Evolutionary conservation across 2,113 vertebrate genomes (phyloP).

Genomic region (Anolis carolinensis): DNA sequence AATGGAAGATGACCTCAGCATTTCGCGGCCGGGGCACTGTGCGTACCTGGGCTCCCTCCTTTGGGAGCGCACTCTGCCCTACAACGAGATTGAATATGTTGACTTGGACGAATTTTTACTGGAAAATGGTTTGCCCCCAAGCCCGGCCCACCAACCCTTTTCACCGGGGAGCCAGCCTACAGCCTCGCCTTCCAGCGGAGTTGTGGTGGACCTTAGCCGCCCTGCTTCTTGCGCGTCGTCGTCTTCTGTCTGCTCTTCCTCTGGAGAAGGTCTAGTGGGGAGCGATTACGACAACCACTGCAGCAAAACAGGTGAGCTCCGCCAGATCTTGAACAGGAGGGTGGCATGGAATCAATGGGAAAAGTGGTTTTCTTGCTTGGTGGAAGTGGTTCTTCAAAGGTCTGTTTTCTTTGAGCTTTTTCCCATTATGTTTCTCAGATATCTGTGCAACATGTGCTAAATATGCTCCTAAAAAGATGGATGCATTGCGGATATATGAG

Average conservation of each 20-base stretch:
- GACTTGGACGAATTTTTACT: constrained; percentile 76
- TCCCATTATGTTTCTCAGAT: not conserved
- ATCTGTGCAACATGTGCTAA: too few species aligned
- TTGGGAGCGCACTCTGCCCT: constrained; percentile 75
- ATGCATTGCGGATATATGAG: not conserved
- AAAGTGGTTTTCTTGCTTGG: not conserved
- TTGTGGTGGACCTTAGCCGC: constrained; percentile 67
- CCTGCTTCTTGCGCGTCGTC: constrained; percentile 70
- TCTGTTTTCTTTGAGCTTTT: not conserved
- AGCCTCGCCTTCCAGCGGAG: constrained; percentile 62
- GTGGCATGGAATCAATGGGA: not conserved
- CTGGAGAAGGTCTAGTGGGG: constrained; percentile 64
- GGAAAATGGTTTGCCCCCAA: constrained; percentile 75
- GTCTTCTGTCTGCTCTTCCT: constrained; percentile 68
- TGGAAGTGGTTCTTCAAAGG: not conserved
- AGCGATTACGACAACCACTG: constrained; percentile 54
- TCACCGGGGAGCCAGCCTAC: constrained; percentile 57
- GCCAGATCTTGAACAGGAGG: constrained; percentile 15
- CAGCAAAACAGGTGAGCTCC: constrained; percentile 47
- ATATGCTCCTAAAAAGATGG: not conserved
- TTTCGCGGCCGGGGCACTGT: constrained; percentile 59
- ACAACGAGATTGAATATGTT: constrained; percentile 75
- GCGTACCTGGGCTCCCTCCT: constrained; percentile 70
- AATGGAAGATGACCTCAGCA: constrained; percentile 55
- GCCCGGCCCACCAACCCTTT: constrained; percentile 61